Evolutionary conservation across 2,888 invertebrate species (phyloP).

Genomic region (Pristionchus fissidentatus): DNA sequence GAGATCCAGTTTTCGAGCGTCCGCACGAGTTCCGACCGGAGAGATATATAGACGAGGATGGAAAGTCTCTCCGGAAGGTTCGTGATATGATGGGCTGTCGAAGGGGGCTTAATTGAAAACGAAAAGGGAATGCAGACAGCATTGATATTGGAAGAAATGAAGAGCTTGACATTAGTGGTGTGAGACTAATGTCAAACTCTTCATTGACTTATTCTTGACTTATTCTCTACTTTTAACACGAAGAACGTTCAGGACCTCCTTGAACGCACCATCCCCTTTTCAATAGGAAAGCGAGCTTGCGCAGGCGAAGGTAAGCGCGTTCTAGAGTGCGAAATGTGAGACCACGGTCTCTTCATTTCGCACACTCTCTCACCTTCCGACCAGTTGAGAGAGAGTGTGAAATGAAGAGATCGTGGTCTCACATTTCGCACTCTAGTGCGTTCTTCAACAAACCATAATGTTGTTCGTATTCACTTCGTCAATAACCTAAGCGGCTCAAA

Average conservation of each 20-base stretch:
- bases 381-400: too few species aligned
- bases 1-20: slow-evolving; percentile 22
- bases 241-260: not conserved
- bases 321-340: not conserved
- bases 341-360: not conserved
- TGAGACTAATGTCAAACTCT: too few species aligned
- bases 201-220: not conserved
- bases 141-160: too few species aligned
- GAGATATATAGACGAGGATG: slow-evolving; percentile 38
- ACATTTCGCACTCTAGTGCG: not conserved
- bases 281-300: slow-evolving; percentile 19
- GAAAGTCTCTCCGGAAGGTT: slow-evolving; percentile 10
- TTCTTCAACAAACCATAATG: not conserved
- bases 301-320: slow-evolving; percentile 35
- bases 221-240: not conserved
- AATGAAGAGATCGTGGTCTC: too few species aligned
- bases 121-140: not conserved
- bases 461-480: not conserved
- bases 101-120: too few species aligned
- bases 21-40: slow-evolving; percentile 26
- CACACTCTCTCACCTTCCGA: not conserved
- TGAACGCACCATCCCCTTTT: slow-evolving; percentile 18
- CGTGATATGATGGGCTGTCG: not conserved
- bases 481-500: not conserved
- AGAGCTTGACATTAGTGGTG: too few species aligned